Evolutionary conservation across 2,113 vertebrate genomes (phyloP).

Genomic region (human): GRCh38 chr7:39354501-39355000

Average conservation of each 20-base stretch:
- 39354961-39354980: background rate
- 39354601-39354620: background rate
- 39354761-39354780: background rate
- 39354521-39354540: background rate
- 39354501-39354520: background rate
- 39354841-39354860: background rate
- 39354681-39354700: background rate
- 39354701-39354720: background rate
- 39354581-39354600: background rate
- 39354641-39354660: background rate
- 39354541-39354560: background rate
- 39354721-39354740: background rate
- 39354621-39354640: background rate
- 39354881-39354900: background rate
- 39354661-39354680: background rate
- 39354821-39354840: background rate
- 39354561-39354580: background rate
- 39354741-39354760: background rate
- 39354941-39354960: background rate
- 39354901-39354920: background rate
- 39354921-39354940: background rate
- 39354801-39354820: background rate
- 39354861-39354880: background rate
- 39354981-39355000: background rate
- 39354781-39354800: background rate